These are phyloP conservation scores for Panzeria rudis DNA, from an alignment of 2,888 invertebrate species.

Conservation along the genomic window DNA sequence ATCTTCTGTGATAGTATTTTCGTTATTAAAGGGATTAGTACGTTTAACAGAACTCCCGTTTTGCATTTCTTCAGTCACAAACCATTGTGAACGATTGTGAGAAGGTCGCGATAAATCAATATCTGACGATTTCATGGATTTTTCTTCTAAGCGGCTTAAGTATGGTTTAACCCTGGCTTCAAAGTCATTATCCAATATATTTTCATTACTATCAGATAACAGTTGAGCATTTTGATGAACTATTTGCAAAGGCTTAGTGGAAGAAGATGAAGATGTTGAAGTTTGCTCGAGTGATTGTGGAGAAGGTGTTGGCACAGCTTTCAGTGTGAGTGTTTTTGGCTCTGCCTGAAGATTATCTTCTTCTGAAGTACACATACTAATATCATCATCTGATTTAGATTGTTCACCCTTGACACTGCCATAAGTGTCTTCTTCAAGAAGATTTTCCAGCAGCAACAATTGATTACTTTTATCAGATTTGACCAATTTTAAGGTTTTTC, in stretches of 20 bases:
- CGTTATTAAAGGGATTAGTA: slow-evolving; percentile 76
- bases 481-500: slow-evolving; percentile 77
- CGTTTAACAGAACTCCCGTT: slow-evolving; percentile 60
- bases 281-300: slow-evolving; percentile 34
- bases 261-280: slow-evolving; percentile 54
- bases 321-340: slow-evolving; percentile 57
- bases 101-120: slow-evolving; percentile 77
- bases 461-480: slow-evolving; percentile 85
- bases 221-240: slow-evolving; percentile 82
- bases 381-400: slow-evolving; percentile 82
- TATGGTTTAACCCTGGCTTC: slow-evolving; percentile 75
- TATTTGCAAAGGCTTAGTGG: slow-evolving; percentile 76
- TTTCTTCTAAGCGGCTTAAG: slow-evolving; percentile 76
- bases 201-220: slow-evolving; percentile 80
- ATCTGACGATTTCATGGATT: slow-evolving; percentile 51
- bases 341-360: slow-evolving; percentile 77
- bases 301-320: slow-evolving; percentile 66
- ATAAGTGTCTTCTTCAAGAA: slow-evolving; percentile 88
- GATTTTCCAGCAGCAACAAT: slow-evolving; percentile 87
- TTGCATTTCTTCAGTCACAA: slow-evolving; percentile 75
- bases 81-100: slow-evolving; percentile 82
- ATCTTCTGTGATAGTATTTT: slow-evolving; percentile 75
- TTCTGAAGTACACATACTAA: slow-evolving; percentile 84
- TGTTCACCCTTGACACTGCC: slow-evolving; percentile 84
- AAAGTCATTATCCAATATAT: slow-evolving; percentile 77